Evolutionary conservation across 1,140 invertebrate species (phyloP).

Genomic region (Pogonomyrmex barbatus): DNA sequence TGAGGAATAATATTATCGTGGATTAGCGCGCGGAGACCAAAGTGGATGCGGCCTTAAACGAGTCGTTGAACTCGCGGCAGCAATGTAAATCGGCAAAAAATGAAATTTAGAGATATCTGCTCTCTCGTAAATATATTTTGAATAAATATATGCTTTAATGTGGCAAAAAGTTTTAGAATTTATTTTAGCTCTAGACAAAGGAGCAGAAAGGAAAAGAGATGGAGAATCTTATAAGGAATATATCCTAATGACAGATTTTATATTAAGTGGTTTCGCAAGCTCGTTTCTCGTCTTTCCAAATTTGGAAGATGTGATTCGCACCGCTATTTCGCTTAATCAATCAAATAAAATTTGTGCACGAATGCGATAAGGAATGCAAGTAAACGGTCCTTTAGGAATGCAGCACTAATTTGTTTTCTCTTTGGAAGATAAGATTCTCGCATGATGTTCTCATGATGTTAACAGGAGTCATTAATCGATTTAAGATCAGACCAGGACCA

Average conservation of each 20-base stretch:
- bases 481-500: not conserved
- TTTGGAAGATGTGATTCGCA: not conserved
- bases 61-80: not conserved
- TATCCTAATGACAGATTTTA: not conserved
- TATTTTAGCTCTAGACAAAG: not conserved
- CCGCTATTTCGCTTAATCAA: not conserved
- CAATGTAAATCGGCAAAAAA: not conserved
- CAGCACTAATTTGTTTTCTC: not conserved
- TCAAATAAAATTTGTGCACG: not conserved
- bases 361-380: not conserved
- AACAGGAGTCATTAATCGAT: conserved; percentile 55
- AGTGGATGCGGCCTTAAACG: not conserved
- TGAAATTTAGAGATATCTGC: not conserved
- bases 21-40: not conserved
- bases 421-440: not conserved
- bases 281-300: not conserved
- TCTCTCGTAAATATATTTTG: not conserved
- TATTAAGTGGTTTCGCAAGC: not conserved
- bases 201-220: not conserved
- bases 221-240: not conserved
- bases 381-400: not conserved
- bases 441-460: not conserved
- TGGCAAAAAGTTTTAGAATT: not conserved
- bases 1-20: not conserved
- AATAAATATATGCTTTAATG: not conserved